A percentile compares a stretch with the other conserved stretches of the same genome.
These are phyloP conservation scores for Neomicropteryx cornuta DNA, from an alignment of 1,140 invertebrate species.

Conservation along the genomic window DNA sequence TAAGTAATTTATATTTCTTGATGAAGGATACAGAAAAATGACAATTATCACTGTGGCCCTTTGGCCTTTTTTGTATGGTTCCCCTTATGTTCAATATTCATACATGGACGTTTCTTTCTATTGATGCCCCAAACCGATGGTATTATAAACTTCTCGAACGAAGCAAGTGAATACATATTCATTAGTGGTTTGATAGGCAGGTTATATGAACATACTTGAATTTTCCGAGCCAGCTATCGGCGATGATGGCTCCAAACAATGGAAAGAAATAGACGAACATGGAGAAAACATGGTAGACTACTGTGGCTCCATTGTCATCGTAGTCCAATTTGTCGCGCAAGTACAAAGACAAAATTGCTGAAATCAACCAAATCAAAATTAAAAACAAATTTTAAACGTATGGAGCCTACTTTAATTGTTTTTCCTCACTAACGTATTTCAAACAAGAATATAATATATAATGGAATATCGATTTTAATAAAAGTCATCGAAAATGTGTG, in stretches of 20 bases:
- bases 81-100: not conserved
- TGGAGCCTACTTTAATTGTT: not conserved
- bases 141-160: not conserved
- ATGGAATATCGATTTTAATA: not conserved
- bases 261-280: slow-evolving; percentile 84
- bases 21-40: no score
- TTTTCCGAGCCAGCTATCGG: slow-evolving; percentile 79
- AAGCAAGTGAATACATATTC: no score
- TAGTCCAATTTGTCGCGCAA: slow-evolving; percentile 57
- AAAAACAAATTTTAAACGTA: not conserved
- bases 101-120: not conserved
- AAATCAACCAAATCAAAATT: slow-evolving; percentile 19
- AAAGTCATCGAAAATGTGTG: not conserved
- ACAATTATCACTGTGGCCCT: no score
- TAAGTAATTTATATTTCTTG: no score
- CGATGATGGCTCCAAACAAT: slow-evolving; percentile 74
- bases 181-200: no score
- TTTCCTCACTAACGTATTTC: not conserved
- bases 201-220: slow-evolving; percentile 50
- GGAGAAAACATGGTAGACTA: slow-evolving; percentile 73
- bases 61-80: not conserved
- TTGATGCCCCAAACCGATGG: not conserved
- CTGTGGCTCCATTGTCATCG: slow-evolving; percentile 53
- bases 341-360: slow-evolving; percentile 77
- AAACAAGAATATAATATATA: not conserved